Base-by-base conservation (phyloP, 2,888 invertebrate species). In the Stenoptilia bipunctidactyla region DNA sequence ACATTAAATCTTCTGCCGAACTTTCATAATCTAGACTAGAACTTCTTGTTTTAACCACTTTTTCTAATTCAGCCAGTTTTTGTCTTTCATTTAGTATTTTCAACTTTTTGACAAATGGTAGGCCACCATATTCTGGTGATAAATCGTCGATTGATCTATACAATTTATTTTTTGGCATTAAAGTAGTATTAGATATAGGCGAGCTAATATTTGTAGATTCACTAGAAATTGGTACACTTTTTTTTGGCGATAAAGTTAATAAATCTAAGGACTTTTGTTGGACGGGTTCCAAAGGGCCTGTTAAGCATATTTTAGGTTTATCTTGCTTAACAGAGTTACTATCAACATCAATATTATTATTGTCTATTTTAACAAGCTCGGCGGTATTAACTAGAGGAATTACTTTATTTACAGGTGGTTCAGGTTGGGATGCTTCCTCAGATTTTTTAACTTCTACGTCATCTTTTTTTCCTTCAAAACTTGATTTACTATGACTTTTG, bases 81-180 rank as follows among this genome's bases (percentile, higher is more conserved):
- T 94, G 94, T 8, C 94, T 86, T 72, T 94, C 94, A 66, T 94
- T 94, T 36, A 94, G 83, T 52, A 95, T 94, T 80, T 94, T 94
- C 37, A 94, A 75, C 55, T 94, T 93, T 69, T 94, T 94, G 0
- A 94, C 94, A 61, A 94, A 94, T 0, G 94, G 94, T 43, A 94
- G 70, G 10, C 93, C 92, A 38, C 92, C 91, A 55, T 94, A 94
- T 64, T 94, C 94, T 0, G 94, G 94, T 6, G 93, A 94, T 27
- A 94, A 71, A 65, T 94, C 94, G 56, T 93, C 93, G 38, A 94
- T 91, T n/a, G 93, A 93, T 45, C 88, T 86, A 69, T 94, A 94
- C 62, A 89, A 88, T 66, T 92, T 93, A 1, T 69, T 52, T 71
- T 71, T 72, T 8, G 77, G 74, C 42, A 76, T 61, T 34, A 80